Base-by-base conservation (phyloP, 2,888 invertebrate species). In the Ferdinandea cuprea region DNA sequence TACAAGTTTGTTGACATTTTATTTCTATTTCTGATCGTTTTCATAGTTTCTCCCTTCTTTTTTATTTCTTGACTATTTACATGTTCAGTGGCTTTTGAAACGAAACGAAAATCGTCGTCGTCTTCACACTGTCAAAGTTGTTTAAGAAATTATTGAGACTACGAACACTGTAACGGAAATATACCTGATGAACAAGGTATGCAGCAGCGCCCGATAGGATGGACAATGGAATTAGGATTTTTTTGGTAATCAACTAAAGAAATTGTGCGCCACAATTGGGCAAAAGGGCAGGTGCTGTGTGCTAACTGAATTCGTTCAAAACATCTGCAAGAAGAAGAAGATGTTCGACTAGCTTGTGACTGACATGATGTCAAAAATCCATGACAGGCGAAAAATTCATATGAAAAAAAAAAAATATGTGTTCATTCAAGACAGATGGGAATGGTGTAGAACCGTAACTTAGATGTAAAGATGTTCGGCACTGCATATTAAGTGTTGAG, bases 1-100 rank as follows among this genome's bases (percentile, higher is more conserved):
- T 48, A 28, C n/a, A 15, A 50, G 66, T 66, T 74, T 74, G 32
- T 74, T 74, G 65, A 65, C 56, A 58, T 66, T 66, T n/a, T 59
- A 63, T 25, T 54, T 48, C 73, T 73, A 73, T 63, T 63, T 65
- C 56, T 30, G 61, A 56, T 65, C 54, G 63, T 13, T 54, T 30
- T 28, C 17, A 19, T 37, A 50, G n/a, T 48, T 63, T 28, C 11
- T 13, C 30, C 48, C 40, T 35, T 40, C n/a, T n/a, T n/a, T n/a
- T n/a, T n/a, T n/a, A n/a, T n/a, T 19, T 37, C 25, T 3, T 15
- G 40, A 25, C 42, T 52, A 30, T 35, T 30, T 25, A 35, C 61
- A 63, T 25, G 35, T 32, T 11, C 15, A 3, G 5, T 50, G 11
- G 15, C 15, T 40, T 37, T 65, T 15, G 32, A 59, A 32, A 11